Evolutionary conservation across 2,888 invertebrate species (phyloP).

Genomic region (Saturnia pavonia): DNA sequence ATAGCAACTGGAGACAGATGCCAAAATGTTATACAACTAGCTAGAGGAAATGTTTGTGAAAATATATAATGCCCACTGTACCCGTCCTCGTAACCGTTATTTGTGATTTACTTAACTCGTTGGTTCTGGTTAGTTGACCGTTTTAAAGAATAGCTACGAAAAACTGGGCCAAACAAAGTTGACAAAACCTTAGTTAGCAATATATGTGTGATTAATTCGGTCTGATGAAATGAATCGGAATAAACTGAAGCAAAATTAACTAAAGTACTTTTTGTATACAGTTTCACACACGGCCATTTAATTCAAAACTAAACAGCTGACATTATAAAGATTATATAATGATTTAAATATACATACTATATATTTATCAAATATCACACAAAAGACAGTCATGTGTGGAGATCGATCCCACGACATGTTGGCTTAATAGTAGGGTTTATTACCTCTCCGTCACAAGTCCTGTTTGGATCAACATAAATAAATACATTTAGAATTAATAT

Average conservation of each 20-base stretch:
- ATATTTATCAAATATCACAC: no score
- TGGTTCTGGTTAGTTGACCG: not conserved
- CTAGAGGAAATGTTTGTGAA: not conserved
- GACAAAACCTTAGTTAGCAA: not conserved
- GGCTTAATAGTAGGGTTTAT: no score
- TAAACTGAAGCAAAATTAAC: not conserved
- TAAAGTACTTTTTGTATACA: no score
- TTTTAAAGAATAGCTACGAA: not conserved
- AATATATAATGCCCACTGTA: not conserved
- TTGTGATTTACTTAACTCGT: not conserved
- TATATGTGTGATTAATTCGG: not conserved
- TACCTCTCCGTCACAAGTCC: no score
- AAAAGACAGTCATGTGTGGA: no score
- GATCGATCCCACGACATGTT: no score
- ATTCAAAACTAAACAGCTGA: no score
- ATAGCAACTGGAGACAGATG: conserved; percentile 17
- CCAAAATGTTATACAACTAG: conserved; percentile 6
- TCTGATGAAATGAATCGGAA: not conserved
- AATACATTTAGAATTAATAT: no score
- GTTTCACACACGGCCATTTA: no score
- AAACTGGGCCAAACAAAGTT: not conserved
- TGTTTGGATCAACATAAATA: no score
- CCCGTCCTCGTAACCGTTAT: not conserved
- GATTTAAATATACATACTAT: no score
- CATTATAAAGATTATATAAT: no score